A percentile compares a stretch with the other conserved stretches of the same genome.
Conservation (phyloP, 2,113 vertebrate species). For the Struthio camelus region DNA sequence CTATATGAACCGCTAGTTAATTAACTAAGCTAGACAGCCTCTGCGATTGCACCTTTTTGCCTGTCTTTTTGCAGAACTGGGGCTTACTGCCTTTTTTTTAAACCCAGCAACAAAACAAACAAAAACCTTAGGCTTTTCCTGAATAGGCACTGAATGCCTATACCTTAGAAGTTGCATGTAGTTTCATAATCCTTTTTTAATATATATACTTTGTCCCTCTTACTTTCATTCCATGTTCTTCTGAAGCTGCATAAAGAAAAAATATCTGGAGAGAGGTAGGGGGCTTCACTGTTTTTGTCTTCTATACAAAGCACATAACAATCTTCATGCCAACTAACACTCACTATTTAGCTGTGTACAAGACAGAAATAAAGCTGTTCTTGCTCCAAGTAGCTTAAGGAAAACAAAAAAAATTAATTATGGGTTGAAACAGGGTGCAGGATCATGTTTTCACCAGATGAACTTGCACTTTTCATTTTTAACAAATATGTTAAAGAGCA, state of each 20-base stretch:
- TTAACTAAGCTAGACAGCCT: neutral
- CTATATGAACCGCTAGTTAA: neutral
- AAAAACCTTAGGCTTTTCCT: neutral
- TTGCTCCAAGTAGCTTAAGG: neutral
- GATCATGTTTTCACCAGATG: neutral
- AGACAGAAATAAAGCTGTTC: neutral
- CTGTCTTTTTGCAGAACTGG: neutral
- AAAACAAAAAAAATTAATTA: slow-evolving; percentile 13
- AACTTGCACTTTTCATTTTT: neutral
- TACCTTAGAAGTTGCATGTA: neutral
- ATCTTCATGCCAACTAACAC: neutral
- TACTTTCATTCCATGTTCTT: neutral
- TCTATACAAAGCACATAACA: no score
- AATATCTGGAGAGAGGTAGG: neutral
- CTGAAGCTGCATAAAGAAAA: neutral
- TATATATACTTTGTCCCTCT: neutral
- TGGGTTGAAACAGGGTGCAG: neutral
- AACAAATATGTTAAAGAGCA: slow-evolving; percentile 16
- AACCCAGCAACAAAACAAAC: neutral
- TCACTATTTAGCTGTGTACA: neutral
- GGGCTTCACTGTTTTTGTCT: neutral
- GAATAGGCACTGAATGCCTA: neutral
- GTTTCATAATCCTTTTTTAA: neutral
- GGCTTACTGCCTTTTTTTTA: neutral
- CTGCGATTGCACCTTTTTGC: neutral